Evolutionary conservation across 2,888 invertebrate species (phyloP).

Genomic region (Steinernema carpocapsae): DNA sequence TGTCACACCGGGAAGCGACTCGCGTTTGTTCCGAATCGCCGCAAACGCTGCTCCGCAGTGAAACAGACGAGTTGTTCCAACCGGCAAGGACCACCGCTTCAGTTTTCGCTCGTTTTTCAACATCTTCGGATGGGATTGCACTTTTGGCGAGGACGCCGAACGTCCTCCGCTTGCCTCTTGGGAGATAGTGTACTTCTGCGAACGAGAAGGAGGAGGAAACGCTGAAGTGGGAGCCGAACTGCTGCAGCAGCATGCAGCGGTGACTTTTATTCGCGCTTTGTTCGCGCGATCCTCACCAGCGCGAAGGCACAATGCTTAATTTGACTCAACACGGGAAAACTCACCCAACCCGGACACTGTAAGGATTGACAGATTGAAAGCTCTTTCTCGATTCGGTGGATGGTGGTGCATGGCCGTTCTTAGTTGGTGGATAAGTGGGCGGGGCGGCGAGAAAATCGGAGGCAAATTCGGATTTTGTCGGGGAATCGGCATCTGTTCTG

Average conservation of each 20-base stretch:
- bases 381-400: no score
- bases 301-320: neutral
- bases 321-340: no score
- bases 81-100: neutral
- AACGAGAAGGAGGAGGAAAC: neutral
- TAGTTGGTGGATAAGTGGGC: neutral
- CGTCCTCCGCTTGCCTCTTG: neutral
- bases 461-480: neutral
- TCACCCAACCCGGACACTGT: no score
- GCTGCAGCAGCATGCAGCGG: neutral
- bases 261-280: neutral
- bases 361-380: no score
- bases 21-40: neutral
- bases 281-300: constrained; percentile 24
- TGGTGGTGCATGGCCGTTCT: no score
- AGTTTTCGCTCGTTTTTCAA: neutral
- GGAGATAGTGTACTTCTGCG: no score
- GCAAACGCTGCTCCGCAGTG: neutral
- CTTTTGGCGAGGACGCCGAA: constrained; percentile 5
- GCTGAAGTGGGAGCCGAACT: neutral
- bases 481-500: constrained; percentile 12
- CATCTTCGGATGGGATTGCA: neutral
- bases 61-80: no score
- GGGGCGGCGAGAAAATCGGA: neutral
- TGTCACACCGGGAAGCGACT: constrained; percentile 9